These are phyloP conservation scores for Phaenicophaeus curvirostris DNA, from an alignment of 2,797 vertebrate species.

Conservation along the genomic window DNA sequence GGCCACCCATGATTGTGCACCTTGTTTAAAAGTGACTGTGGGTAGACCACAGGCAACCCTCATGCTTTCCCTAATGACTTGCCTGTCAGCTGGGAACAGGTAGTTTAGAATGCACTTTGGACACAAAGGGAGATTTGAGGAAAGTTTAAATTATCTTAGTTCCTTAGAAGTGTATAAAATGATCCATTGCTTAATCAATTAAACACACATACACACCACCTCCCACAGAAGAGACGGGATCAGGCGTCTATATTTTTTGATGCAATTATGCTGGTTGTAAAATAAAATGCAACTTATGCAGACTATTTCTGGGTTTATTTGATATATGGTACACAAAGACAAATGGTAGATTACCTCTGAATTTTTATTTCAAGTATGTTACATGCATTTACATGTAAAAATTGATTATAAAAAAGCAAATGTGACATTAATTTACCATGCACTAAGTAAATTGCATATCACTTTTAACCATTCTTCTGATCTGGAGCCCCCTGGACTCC, in stretches of 20 bases:
- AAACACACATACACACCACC: background rate
- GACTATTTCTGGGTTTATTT: conserved; percentile 29
- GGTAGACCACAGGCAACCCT: background rate
- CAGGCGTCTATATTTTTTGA: background rate
- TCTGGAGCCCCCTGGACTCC: background rate
- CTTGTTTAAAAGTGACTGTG: background rate
- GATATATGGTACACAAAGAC: background rate
- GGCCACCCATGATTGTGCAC: accelerated
- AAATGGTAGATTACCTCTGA: background rate
- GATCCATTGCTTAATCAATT: background rate
- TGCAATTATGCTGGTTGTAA: background rate
- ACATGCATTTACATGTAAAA: background rate
- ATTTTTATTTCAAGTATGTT: conserved; percentile 31
- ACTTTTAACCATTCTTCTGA: background rate
- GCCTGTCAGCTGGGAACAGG: background rate
- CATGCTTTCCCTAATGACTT: background rate
- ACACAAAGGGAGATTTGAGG: background rate
- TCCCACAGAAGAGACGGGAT: background rate
- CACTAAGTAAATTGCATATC: background rate
- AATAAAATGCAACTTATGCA: background rate
- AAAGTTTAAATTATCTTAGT: background rate
- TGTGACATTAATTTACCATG: background rate
- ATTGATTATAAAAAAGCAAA: background rate
- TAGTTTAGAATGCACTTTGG: background rate
- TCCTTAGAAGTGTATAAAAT: conserved; percentile 17